phyloP scores from a whole-genome alignment of 2,113 vertebrate genomes.

The Gnathonemus longibarbis region DNA sequence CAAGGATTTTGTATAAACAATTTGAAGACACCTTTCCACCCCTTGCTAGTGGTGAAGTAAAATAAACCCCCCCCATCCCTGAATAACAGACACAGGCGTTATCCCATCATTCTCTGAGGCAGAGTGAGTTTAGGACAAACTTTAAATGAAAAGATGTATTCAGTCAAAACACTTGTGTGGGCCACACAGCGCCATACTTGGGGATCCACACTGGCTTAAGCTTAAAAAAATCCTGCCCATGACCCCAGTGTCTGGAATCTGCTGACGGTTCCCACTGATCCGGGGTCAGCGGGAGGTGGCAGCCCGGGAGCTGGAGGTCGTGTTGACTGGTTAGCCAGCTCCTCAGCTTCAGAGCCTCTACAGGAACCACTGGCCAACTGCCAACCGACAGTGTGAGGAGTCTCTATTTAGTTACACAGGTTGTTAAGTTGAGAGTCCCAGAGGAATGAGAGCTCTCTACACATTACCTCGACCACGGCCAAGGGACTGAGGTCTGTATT shows the following conservation, averaged over 20 bases:
- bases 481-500: neutral
- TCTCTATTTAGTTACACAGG: neutral
- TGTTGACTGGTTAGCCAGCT: neutral
- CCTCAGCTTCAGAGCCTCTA: neutral
- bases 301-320: neutral
- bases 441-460: neutral
- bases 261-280: neutral
- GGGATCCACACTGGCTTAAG: neutral
- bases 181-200: neutral
- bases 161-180: neutral
- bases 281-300: neutral
- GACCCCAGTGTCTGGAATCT: neutral
- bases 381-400: neutral
- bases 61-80: neutral
- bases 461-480: neutral
- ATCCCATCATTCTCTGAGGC: neutral
- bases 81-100: neutral
- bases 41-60: neutral
- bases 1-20: neutral
- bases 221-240: neutral
- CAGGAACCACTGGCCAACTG: neutral
- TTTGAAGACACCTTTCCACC: neutral
- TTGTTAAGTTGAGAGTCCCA: neutral
- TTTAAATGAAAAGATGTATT: neutral
- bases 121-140: neutral